A percentile compares a stretch with the other conserved stretches of the same genome.
These are phyloP conservation scores for Hyaena hyaena DNA, from an alignment of 2,113 vertebrate genomes.

Conservation along the genomic window DNA sequence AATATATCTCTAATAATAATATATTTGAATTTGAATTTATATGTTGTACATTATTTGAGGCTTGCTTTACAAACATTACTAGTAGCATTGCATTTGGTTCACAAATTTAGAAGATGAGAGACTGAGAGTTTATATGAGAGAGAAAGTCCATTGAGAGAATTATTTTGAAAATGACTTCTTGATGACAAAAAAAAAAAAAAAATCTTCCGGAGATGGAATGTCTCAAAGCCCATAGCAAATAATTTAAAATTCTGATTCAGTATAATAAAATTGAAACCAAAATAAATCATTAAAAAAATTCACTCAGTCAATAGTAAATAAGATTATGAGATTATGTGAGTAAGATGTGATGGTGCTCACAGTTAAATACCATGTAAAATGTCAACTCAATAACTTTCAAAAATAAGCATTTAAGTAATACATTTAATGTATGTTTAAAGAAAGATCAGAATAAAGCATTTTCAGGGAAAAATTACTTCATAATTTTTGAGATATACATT, in stretches of 20 bases:
- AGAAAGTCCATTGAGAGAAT: not conserved
- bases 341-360: not conserved
- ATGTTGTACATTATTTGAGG: not conserved
- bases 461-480: constrained; percentile 61
- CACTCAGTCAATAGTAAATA: constrained; percentile 42
- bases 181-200: not conserved
- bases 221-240: not conserved
- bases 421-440: constrained; percentile 46
- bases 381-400: constrained; percentile 60
- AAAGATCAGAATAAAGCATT: constrained; percentile 45
- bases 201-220: not conserved
- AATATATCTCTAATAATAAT: not conserved
- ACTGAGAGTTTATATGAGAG: not conserved
- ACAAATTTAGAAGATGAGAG: not conserved
- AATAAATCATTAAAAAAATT: constrained; percentile 9
- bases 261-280: constrained; percentile 13
- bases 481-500: constrained; percentile 46
- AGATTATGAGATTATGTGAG: not conserved
- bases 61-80: not conserved
- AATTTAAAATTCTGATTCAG: constrained; percentile 35
- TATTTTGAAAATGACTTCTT: constrained; percentile 49
- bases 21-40: constrained; percentile 40
- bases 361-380: constrained; percentile 37
- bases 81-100: not conserved
- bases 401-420: constrained; percentile 49